phyloP scores from a whole-genome alignment of 1,140 invertebrate species.

The Phortica variegata region DNA sequence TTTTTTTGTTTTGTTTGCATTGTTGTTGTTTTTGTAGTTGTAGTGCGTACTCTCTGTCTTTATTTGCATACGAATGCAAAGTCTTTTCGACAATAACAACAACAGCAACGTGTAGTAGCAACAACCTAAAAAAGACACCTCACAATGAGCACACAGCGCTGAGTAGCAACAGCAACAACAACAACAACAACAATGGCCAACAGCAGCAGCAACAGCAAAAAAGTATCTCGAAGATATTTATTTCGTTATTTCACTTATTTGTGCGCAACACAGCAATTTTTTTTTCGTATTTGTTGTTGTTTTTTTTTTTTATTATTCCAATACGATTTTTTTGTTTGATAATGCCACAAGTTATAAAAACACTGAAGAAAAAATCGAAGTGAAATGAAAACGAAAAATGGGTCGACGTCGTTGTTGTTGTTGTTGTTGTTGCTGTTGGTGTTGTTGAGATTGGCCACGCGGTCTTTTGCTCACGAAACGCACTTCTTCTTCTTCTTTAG shows the following conservation, averaged over 20 bases:
- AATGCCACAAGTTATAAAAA: too few relatives aligned
- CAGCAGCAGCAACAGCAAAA: slow-evolving; percentile 19
- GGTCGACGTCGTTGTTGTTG: slow-evolving; percentile 35
- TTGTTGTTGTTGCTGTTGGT: slow-evolving; percentile 27
- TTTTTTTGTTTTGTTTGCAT: too few relatives aligned
- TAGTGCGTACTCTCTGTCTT: too few relatives aligned
- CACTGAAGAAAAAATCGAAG: too few relatives aligned
- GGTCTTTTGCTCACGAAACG: slow-evolving; percentile 31
- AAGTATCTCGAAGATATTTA: slow-evolving; percentile 48
- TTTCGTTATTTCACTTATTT: slow-evolving; percentile 49
- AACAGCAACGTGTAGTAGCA: slow-evolving; percentile 14
- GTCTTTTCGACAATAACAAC: slow-evolving; percentile 24
- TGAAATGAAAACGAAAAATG: slow-evolving; percentile 49
- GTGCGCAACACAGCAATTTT: slow-evolving; percentile 40
- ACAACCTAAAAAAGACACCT: slow-evolving; percentile 6
- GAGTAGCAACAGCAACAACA: slow-evolving; percentile 6
- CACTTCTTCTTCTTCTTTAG: slow-evolving; percentile 20
- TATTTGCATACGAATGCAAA: slow-evolving; percentile 35
- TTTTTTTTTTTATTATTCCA: slow-evolving; percentile 14
- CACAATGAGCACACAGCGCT: slow-evolving; percentile 3
- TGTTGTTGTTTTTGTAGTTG: too few relatives aligned
- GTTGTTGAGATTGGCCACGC: slow-evolving; percentile 15
- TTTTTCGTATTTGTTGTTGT: slow-evolving; percentile 12
- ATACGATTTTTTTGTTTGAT: slow-evolving; percentile 22
- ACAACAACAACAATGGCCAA: background rate